These are phyloP conservation scores for Ichneumoninae sp. DNA, from an alignment of 2,888 invertebrate species.

Conservation along the genomic window DNA sequence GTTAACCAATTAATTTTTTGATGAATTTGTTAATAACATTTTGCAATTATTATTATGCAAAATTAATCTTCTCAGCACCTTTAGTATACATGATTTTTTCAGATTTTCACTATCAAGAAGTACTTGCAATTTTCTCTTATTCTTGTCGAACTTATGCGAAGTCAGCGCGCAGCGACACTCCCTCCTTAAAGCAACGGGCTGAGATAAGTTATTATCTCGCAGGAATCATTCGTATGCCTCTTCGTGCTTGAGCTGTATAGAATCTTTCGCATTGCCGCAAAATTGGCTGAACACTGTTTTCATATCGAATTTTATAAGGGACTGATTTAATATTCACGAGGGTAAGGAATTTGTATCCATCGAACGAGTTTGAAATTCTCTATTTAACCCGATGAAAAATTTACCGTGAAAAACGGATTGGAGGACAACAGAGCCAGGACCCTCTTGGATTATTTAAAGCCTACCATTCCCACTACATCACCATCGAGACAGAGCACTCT, in stretches of 20 bases:
- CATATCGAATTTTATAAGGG: not conserved
- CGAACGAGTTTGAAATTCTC: not conserved
- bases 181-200: not conserved
- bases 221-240: not conserved
- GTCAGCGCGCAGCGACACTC: no score
- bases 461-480: constrained; percentile 33
- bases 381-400: constrained; percentile 17
- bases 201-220: not conserved
- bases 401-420: not conserved
- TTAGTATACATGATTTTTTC: no score
- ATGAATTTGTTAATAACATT: no score
- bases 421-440: not conserved
- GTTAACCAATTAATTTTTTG: no score
- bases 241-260: not conserved
- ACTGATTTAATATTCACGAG: not conserved
- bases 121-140: no score
- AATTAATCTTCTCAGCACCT: no score
- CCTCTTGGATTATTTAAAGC: constrained; percentile 37
- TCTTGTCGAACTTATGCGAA: no score
- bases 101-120: no score
- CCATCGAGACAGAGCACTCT: constrained; percentile 4
- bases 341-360: not conserved
- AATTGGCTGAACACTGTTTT: not conserved
- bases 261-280: not conserved
- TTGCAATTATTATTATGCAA: no score